Percentiles rank a stretch among this genome's conserved stretches.
Evolutionary conservation across 1,140 invertebrate genomes (phyloP).

Genomic region (Xylocopa sonorina): DNA sequence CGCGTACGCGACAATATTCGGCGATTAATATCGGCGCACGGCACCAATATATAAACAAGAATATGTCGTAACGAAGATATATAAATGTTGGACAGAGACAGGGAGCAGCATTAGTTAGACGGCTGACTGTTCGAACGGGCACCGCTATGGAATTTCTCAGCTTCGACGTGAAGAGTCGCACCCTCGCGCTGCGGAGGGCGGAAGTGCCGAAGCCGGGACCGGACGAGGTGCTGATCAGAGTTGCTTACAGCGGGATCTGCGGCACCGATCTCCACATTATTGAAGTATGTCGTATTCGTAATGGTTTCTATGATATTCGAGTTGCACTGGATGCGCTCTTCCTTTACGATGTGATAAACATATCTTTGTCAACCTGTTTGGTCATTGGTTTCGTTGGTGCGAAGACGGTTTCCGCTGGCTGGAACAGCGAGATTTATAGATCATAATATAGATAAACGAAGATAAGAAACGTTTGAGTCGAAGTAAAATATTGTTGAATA

Average conservation of each 20-base stretch:
- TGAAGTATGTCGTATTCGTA: conserved; percentile 79
- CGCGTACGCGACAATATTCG: background rate
- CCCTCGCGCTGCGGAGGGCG: conserved; percentile 80
- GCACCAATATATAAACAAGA: conserved; percentile 35
- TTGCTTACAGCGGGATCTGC: conserved; percentile 88
- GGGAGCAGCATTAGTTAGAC: background rate
- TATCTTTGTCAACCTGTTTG: no score
- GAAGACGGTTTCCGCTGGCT: no score
- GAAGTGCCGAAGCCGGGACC: conserved; percentile 81
- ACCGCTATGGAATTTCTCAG: conserved; percentile 84
- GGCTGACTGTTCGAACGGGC: no score
- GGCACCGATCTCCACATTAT: conserved; percentile 92
- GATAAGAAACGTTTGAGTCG: no score
- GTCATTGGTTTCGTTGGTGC: no score
- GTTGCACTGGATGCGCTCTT: no score
- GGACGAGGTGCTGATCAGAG: conserved; percentile 85
- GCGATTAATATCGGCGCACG: conserved; percentile 37
- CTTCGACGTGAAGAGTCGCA: conserved; percentile 81
- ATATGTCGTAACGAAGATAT: conserved; percentile 20
- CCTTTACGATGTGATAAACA: no score
- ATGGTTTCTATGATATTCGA: background rate
- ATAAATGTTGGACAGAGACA: conserved; percentile 36
- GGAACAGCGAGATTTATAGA: no score
- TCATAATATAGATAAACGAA: no score
- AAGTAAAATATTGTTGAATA: no score